These are phyloP conservation scores for Drosophila sturtevanti DNA, from an alignment of 1,140 invertebrate genomes.

Conservation along the genomic window DNA sequence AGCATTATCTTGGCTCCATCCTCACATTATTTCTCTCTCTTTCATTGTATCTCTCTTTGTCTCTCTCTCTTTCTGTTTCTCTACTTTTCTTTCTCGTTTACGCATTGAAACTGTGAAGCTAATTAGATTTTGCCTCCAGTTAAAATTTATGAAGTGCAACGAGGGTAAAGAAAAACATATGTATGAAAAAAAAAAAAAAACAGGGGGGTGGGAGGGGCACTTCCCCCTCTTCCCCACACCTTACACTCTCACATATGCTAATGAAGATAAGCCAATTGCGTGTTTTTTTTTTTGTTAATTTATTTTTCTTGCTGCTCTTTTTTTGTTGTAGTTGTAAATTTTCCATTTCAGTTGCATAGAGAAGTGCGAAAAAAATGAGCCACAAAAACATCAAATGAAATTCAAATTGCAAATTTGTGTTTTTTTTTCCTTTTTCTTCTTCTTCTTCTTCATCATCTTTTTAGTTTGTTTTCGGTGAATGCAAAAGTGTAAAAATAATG, in stretches of 20 bases:
- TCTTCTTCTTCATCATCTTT: neutral
- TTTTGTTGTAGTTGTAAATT: neutral
- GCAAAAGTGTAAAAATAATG: conserved; percentile 62
- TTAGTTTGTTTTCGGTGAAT: conserved; percentile 14
- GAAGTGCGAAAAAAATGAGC: neutral
- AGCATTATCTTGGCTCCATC: conserved; percentile 46
- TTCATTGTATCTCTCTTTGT: neutral
- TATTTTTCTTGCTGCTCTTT: too few relatives aligned
- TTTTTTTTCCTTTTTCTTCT: neutral
- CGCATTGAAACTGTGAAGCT: conserved; percentile 61
- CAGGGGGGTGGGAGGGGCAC: neutral
- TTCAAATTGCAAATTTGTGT: conserved; percentile 41
- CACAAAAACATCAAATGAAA: conserved; percentile 27
- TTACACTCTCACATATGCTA: neutral
- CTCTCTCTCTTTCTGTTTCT: neutral
- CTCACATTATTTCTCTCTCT: neutral
- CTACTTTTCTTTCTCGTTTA: conserved; percentile 46
- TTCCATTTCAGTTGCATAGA: neutral
- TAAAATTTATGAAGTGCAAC: conserved; percentile 80
- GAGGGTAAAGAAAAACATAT: conserved; percentile 39
- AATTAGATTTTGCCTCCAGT: conserved; percentile 61
- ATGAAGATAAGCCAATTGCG: conserved; percentile 47
- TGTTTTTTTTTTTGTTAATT: conserved; percentile 22
- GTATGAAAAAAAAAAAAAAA: conserved; percentile 46
- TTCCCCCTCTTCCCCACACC: neutral